Evolutionary conservation across 1,140 invertebrate genomes (phyloP), one percentile per base, ranked within the genome.

Genomic region (Aphelinus certus): DNA sequence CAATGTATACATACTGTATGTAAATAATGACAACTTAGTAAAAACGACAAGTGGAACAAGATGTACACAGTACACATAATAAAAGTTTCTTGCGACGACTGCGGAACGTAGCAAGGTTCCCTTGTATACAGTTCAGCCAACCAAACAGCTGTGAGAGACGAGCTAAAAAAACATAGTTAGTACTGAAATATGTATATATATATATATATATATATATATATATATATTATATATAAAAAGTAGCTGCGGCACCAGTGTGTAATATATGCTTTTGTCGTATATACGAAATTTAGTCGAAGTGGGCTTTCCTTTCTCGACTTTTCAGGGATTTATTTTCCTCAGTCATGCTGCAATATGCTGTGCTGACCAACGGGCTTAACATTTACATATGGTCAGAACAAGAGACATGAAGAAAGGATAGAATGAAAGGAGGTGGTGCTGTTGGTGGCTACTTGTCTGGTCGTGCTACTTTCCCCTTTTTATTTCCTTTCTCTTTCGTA

Each of bases 41-140:
- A 61, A 3, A 63, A 63, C 42, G 61, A 64, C 10, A 71, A 63
- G 26, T 60, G 56, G 43, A 60, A 51, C 26, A 75, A 71, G n/a
- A 60, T 60, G 64, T 66, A 62, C 43, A 70, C 9, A 53, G 51
- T 53, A 53, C 4, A 6, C 60, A 65, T 77, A 76, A 71, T 75
- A 71, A 71, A 71, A 43, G 42, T 71, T 81, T 83, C 84, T 84
- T 87, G 85, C 83, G 87, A 86, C 85, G 86, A 88, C 86, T 88
- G 86, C 80, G 87, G 87, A 88, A 88, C 86, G 86, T 88, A 88
- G 82, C 84, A 88, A 87, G 87, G 86, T 88, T 88, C 87, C 86
- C 85, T 88, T 88, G 84, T 88, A 87, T 49, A 88, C 87, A 88
- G 85, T 88, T 87, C 87, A 88, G 87, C 86, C 86, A 88, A 88